Evolutionary conservation across 2,113 vertebrate genomes (phyloP), one percentile per base, ranked within the genome.

Genomic region (Hemicordylus capensis): DNA sequence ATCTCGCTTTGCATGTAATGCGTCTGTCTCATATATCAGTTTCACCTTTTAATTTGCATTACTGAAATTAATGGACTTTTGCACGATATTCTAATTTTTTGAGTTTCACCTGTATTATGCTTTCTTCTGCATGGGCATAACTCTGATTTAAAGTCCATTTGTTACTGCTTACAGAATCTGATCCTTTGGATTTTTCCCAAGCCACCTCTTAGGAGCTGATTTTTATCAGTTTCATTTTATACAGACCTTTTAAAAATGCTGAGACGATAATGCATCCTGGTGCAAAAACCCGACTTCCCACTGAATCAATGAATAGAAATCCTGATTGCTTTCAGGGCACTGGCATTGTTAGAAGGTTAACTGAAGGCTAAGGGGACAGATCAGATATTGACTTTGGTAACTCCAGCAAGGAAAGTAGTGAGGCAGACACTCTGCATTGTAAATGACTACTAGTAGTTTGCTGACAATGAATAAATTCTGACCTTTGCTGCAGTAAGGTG

Each of bases 211-310:
- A 76, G 87, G 83, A 89, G 81, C 78, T 90, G 93, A 93, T 93
- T 89, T 93, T 94, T 92, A 93, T 94, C 92, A 37, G 85, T 78
- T 91, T 87, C 82, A 74, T 90, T 79, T 85, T 89, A 75, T 82
- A 92, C 90, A 83, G 90, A 83, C 90, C 83, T 90, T 91, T 89
- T 85, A 72, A 74, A 58, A 70, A 79, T 81, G 87, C 84, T 74
- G 85, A 64, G 56, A 87, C 84, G 85, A 88, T 91, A 88, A 82
- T 80, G 28, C 75, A 46, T 89, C 85, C 80, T 85, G 44, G 74
- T 74, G 64, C 76, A 86, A 90, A 90, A 76, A 67, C 48, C 34
- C 48, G 17, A 48, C 90, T 89, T 80, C 80, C 83, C 37, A 26
- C 69, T 85, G 61, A 91, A 89, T 93, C 31, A 1, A 31, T 91